These are phyloP conservation scores for Stenotaenia linearis DNA, from an alignment of 2,888 invertebrate species.

Conservation along the genomic window DNA sequence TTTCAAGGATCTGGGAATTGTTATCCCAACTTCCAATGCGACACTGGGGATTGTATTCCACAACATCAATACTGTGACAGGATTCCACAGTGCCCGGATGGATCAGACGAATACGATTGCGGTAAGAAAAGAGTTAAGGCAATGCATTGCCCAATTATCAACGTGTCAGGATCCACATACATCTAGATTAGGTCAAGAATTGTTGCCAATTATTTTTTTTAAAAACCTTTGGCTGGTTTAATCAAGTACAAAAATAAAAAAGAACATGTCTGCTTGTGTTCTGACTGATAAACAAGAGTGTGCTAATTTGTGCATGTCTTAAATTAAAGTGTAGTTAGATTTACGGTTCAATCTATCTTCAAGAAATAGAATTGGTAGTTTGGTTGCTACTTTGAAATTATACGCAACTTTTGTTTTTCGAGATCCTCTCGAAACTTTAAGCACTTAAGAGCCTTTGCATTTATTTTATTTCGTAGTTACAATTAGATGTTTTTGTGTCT, in stretches of 20 bases:
- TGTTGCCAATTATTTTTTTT: not conserved
- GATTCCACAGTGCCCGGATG: slow-evolving; percentile 58
- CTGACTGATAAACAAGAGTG: not conserved
- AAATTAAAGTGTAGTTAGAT: not conserved
- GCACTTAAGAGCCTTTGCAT: not conserved
- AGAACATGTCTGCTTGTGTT: not conserved
- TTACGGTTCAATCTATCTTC: too few species aligned
- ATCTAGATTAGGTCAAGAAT: not conserved
- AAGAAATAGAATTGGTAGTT: too few species aligned
- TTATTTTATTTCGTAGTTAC: too few species aligned
- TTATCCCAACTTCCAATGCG: slow-evolving; percentile 50
- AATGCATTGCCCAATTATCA: too few species aligned
- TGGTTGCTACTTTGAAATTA: too few species aligned
- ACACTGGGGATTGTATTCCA: slow-evolving; percentile 57
- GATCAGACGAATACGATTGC: slow-evolving; percentile 63
- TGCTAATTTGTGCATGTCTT: not conserved
- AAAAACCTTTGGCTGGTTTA: not conserved
- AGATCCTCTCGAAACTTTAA: not conserved
- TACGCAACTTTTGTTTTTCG: not conserved
- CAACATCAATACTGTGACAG: slow-evolving; percentile 57
- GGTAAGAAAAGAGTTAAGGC: slow-evolving; percentile 37
- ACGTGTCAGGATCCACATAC: not conserved
- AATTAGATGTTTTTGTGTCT: too few species aligned
- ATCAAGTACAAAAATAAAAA: not conserved
- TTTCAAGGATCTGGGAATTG: not conserved